Evolutionary conservation across 2,797 vertebrate genomes (phyloP).

Genomic region (Lepidocolaptes lacrymiger): DNA sequence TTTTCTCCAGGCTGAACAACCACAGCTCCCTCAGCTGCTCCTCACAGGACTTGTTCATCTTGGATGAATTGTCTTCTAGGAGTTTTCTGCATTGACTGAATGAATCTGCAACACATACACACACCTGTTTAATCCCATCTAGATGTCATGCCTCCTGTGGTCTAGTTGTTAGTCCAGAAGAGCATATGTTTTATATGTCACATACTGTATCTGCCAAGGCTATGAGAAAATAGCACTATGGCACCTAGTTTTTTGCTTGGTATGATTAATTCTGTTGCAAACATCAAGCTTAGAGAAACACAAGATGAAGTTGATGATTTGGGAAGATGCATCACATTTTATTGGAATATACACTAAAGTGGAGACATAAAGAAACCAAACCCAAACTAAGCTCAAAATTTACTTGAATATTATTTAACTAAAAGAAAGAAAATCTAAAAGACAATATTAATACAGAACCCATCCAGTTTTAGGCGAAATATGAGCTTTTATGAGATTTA

Average conservation of each 20-base stretch:
- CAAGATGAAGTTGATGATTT: neutral
- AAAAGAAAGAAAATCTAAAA: neutral
- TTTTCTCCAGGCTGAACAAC: neutral
- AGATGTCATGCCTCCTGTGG: neutral
- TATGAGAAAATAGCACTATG: neutral
- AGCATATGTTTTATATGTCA: neutral
- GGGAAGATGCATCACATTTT: neutral
- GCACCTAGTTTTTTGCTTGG: neutral
- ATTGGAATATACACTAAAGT: neutral
- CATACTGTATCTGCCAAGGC: neutral
- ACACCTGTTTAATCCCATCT: neutral
- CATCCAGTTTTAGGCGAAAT: neutral
- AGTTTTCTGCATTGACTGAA: neutral
- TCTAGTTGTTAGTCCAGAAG: neutral
- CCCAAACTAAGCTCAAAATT: neutral
- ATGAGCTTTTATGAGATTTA: neutral
- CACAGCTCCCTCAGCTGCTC: fast-evolving
- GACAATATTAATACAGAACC: neutral
- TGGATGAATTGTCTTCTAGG: neutral
- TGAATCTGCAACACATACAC: neutral
- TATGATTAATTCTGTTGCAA: neutral
- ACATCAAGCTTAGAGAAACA: neutral
- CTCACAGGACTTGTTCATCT: neutral
- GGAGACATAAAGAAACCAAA: neutral
- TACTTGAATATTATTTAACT: neutral